phyloP scores from a whole-genome alignment of 2,797 vertebrate genomes.

The Leucoraja ocellata region DNA sequence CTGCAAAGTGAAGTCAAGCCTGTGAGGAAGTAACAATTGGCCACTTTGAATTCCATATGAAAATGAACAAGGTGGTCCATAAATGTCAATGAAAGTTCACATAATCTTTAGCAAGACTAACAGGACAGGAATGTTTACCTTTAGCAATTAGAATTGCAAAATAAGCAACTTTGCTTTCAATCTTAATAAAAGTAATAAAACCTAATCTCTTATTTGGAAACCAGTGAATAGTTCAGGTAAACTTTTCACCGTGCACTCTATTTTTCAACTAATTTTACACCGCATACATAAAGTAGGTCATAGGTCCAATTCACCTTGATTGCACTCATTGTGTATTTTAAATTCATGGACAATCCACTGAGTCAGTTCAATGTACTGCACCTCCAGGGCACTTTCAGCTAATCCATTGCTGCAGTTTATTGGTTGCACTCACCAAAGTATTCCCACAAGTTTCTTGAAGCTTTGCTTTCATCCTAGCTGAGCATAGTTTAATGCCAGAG shows the following conservation, averaged over 20 bases:
- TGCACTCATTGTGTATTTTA: background rate
- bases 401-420: background rate
- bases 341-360: background rate
- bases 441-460: background rate
- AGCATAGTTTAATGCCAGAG: background rate
- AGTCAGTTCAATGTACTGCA: background rate
- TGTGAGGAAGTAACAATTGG: slow-evolving; percentile 1
- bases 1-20: background rate
- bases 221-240: background rate
- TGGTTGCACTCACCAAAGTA: background rate
- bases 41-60: background rate
- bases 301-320: background rate
- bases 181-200: slow-evolving; percentile 23
- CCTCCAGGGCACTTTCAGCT: background rate
- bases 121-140: slow-evolving; percentile 20
- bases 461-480: background rate
- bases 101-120: slow-evolving; percentile 22
- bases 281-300: background rate
- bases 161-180: slow-evolving; percentile 25
- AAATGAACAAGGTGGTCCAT: background rate
- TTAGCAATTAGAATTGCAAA: slow-evolving; percentile 30
- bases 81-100: slow-evolving; percentile 1
- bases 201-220: slow-evolving; percentile 4
- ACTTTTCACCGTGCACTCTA: background rate
- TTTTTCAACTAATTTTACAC: background rate